phyloP scores from a whole-genome alignment of 1,140 invertebrate genomes.

The Zaprionus capensis region DNA sequence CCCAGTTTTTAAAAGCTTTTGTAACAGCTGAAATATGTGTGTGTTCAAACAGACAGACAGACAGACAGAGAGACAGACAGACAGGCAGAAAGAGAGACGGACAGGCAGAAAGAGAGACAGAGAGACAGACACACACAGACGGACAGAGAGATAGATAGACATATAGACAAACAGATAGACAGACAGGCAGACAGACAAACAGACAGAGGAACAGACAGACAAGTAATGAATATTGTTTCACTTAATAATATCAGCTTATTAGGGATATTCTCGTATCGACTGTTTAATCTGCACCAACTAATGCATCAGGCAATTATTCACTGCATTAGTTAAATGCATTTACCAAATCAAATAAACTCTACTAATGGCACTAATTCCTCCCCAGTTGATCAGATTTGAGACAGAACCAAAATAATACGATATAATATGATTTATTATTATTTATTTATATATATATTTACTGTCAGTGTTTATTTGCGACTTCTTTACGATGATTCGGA shows the following conservation, averaged over 20 bases:
- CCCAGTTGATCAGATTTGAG: neutral
- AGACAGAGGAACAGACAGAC: too few species aligned
- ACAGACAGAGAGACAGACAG: too few species aligned
- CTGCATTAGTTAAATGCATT: neutral
- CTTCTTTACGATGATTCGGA: neutral
- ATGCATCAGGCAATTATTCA: neutral
- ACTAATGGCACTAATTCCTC: neutral
- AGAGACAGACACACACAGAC: too few species aligned
- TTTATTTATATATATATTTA: neutral
- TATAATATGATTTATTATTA: neutral
- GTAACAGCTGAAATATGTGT: too few species aligned
- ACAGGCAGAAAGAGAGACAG: too few species aligned
- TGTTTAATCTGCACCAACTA: neutral
- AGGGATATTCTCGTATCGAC: neutral
- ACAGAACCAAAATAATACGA: neutral
- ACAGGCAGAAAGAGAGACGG: too few species aligned
- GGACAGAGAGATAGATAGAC: too few species aligned
- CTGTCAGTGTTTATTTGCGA: slow-evolving; percentile 3
- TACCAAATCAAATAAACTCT: neutral
- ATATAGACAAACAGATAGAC: too few species aligned
- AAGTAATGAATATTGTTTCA: too few species aligned
- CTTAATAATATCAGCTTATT: neutral
- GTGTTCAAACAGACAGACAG: too few species aligned
- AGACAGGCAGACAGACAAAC: too few species aligned
- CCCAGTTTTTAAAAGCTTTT: too few species aligned